phyloP scores from a whole-genome alignment of 2,113 vertebrate genomes.

The Oncorhynchus kisutch region DNA sequence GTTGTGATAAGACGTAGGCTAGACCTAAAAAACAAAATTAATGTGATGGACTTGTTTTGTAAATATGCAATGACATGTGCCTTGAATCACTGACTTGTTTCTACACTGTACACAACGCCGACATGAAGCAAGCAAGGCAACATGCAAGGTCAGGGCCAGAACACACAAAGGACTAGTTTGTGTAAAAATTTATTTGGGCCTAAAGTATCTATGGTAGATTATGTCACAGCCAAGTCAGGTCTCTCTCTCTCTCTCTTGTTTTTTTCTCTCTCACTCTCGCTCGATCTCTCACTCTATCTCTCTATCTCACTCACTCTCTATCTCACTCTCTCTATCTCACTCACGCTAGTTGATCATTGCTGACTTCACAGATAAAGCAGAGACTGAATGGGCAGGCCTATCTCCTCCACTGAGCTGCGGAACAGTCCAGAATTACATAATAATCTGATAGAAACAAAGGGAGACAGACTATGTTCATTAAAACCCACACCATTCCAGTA shows the following conservation, averaged over 20 bases:
- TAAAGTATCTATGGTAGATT: too few species aligned
- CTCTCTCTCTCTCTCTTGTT: neutral
- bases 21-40: too few species aligned
- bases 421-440: slow-evolving; percentile 45
- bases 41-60: too few species aligned
- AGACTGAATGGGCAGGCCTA: neutral
- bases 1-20: too few species aligned
- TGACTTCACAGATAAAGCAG: neutral
- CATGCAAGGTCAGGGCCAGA: too few species aligned
- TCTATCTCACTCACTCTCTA: neutral
- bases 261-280: neutral
- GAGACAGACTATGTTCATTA: slow-evolving; percentile 56
- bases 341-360: neutral
- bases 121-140: too few species aligned
- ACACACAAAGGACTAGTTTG: too few species aligned
- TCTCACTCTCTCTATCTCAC: neutral
- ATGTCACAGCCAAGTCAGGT: neutral
- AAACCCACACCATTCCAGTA: slow-evolving; percentile 45
- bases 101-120: too few species aligned
- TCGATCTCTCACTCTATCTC: too few species aligned
- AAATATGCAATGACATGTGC: too few species aligned
- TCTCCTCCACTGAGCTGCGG: slow-evolving; percentile 17
- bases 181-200: too few species aligned
- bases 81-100: too few species aligned
- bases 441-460: slow-evolving; percentile 59